Percentiles rank a stretch among this genome's conserved stretches.
Evolutionary conservation across 2,113 vertebrate species (phyloP).

Genomic region (Elaphurus davidianus): DNA sequence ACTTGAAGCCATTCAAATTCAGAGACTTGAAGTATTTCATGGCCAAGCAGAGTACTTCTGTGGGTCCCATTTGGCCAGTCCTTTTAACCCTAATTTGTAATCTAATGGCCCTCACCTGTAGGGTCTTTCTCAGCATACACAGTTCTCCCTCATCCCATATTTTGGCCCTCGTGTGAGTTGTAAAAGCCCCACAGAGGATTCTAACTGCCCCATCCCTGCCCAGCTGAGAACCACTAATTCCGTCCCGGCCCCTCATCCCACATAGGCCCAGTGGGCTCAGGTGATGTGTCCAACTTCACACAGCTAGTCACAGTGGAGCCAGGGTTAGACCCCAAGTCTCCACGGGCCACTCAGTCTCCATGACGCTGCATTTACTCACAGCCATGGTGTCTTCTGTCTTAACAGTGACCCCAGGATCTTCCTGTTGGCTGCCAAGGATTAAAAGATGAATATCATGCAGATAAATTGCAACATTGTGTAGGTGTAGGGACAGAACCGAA

Average conservation of each 20-base stretch:
- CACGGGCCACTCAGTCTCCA: background rate
- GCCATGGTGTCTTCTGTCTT: background rate
- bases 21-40: background rate
- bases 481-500: background rate
- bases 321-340: background rate
- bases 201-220: background rate
- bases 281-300: background rate
- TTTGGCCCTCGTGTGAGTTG: background rate
- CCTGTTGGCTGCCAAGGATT: background rate
- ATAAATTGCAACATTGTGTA: rapidly evolving
- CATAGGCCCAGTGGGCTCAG: background rate
- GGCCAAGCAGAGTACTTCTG: background rate
- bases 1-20: background rate
- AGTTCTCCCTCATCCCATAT: background rate
- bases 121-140: background rate
- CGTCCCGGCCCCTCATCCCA: background rate
- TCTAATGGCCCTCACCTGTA: background rate
- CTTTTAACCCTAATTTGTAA: background rate
- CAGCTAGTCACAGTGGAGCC: background rate
- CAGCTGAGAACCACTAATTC: background rate
- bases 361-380: rapidly evolving
- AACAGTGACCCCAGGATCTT: background rate
- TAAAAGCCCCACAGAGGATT: background rate
- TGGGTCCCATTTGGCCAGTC: background rate
- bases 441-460: background rate